Percentiles rank a stretch among this genome's conserved stretches.
Conservation (phyloP, 2,888 invertebrate genomes). For the Cephus sareptanus region DNA sequence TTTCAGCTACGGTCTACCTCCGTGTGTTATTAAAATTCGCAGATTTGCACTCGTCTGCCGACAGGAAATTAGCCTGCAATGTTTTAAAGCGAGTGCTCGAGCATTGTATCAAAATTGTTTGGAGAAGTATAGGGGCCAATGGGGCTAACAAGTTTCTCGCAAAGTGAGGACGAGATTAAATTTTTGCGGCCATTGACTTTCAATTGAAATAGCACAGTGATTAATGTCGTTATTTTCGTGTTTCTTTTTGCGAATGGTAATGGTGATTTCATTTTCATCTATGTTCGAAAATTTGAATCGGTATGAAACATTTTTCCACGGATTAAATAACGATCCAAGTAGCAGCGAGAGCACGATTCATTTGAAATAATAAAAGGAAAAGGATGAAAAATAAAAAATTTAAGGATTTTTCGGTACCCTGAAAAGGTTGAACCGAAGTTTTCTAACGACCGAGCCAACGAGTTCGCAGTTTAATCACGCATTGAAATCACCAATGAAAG, state of each 20-base stretch:
- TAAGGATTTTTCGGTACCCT: neutral
- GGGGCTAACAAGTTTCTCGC: no score
- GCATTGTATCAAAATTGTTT: neutral
- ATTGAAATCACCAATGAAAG: conserved; percentile 1
- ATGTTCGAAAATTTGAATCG: no score
- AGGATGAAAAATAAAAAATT: neutral
- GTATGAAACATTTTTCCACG: no score
- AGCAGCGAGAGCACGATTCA: neutral
- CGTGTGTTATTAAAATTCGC: neutral
- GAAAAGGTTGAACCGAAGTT: neutral
- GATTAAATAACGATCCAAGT: no score
- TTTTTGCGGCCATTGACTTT: no score
- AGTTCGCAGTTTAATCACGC: conserved; percentile 1
- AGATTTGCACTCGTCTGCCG: neutral
- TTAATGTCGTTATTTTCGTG: no score
- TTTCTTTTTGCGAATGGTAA: no score
- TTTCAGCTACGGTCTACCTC: neutral
- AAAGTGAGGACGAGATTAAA: no score
- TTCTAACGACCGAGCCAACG: neutral
- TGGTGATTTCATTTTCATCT: no score
- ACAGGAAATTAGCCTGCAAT: neutral
- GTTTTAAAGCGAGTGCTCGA: neutral
- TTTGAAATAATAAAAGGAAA: neutral
- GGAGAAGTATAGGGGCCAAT: neutral
- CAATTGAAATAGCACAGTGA: no score